Conservation (phyloP, 2,797 vertebrate species). For the Podargus strigoides region DNA sequence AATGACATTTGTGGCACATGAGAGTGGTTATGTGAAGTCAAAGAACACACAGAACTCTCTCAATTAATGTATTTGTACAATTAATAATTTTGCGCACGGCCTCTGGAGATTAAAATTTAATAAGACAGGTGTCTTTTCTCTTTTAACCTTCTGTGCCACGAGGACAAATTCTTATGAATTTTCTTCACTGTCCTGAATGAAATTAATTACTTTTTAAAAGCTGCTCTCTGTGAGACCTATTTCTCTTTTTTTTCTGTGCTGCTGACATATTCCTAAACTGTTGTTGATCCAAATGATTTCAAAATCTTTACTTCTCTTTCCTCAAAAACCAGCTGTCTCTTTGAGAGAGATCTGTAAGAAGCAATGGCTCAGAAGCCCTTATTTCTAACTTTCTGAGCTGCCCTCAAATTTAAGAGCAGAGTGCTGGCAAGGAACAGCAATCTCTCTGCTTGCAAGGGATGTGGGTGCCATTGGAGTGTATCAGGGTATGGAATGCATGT, state of each 20-base stretch:
- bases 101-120: neutral
- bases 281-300: neutral
- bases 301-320: neutral
- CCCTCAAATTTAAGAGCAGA: neutral
- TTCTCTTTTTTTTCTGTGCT: neutral
- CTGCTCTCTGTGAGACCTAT: neutral
- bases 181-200: neutral
- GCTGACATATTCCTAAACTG: neutral
- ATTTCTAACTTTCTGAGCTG: neutral
- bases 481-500: neutral
- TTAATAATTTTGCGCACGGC: neutral
- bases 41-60: neutral
- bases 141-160: neutral
- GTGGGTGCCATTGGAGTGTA: neutral
- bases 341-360: neutral
- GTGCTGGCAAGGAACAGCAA: neutral
- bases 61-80: neutral
- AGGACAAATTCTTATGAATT: neutral
- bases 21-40: neutral
- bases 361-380: neutral
- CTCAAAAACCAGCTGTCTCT: neutral
- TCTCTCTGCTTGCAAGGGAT: neutral
- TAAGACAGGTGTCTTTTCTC: neutral
- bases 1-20: neutral
- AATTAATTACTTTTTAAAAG: constrained; percentile 6